These are phyloP conservation scores for Cebus imitator DNA, from an alignment of 2,113 vertebrate genomes.

Conservation along the genomic window DNA sequence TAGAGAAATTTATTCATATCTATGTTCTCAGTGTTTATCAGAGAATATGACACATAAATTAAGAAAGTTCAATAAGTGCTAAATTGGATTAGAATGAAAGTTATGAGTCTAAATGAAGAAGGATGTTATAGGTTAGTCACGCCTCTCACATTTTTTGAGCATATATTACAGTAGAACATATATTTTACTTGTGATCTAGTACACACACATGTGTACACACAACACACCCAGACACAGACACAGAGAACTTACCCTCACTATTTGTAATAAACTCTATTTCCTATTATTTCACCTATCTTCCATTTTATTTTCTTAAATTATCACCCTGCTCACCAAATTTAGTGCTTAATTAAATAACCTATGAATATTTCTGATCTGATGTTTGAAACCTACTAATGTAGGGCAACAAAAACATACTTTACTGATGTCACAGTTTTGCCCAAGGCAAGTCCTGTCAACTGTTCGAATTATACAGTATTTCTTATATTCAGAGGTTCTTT, in stretches of 20 bases:
- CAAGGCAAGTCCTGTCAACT: background rate
- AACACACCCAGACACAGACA: no score
- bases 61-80: background rate
- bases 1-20: background rate
- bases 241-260: background rate
- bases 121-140: fast-evolving
- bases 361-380: background rate
- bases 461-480: background rate
- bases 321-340: background rate
- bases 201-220: no score
- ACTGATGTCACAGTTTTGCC: background rate
- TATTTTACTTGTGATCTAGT: background rate
- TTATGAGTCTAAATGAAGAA: background rate
- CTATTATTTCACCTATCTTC: background rate
- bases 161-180: background rate
- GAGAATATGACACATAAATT: background rate
- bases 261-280: background rate
- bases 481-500: background rate
- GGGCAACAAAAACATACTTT: background rate
- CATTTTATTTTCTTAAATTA: background rate
- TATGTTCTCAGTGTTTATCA: background rate
- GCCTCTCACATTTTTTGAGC: background rate
- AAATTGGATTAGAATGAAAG: background rate
- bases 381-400: background rate
- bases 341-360: background rate